Base-by-base conservation (phyloP, 2,113 vertebrate genomes). In the Grallaria varia region DNA sequence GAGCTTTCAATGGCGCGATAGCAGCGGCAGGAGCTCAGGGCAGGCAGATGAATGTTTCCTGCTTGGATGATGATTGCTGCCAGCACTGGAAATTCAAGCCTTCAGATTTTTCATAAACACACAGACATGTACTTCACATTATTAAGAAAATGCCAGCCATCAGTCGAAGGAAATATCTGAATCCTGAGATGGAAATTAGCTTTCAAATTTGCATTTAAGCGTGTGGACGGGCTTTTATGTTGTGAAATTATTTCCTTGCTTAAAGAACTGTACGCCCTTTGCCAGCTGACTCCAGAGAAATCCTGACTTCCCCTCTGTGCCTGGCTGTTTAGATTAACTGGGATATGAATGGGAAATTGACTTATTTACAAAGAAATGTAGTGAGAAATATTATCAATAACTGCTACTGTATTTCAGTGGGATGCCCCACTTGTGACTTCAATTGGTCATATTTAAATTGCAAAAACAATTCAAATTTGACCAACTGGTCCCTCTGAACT, bases 161-260 rank as follows among this genome's bases (percentile, higher is more conserved):
- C 56, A 71, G 44, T 75, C 52, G 49, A 81, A 72, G 80, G 62
- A 87, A 90, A 60, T 82, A 88, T 52, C 21, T 53, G 66, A 93
- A 89, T 58, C 44, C 30, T 19, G 18, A 93, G 28, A 84, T 75
- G 60, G 49, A 90, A 92, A 92, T 71, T 9, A 92, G 44, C 49
- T 78, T 87, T 53, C 50, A 31, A 75, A 93, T 89, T 96, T 95
- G 76, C 86, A 90, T 93, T 81, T 42, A 68, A 92, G 58, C 4
- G 2, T 60, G 63, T 13, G 33, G 82, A 85, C 35, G 31, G 27
- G 56, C 49, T 84, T 91, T 86, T 39, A 86, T 5, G 0, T 42
- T 17, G 85, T 3, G 13, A 68, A 89, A 60, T 35, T 40, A 84
- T 74, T 90, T 93, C 59, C 79, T 68, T 27, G 20, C 52, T 71